Conservation (phyloP, 1,140 invertebrate genomes). For the Drosophila burlai region DNA sequence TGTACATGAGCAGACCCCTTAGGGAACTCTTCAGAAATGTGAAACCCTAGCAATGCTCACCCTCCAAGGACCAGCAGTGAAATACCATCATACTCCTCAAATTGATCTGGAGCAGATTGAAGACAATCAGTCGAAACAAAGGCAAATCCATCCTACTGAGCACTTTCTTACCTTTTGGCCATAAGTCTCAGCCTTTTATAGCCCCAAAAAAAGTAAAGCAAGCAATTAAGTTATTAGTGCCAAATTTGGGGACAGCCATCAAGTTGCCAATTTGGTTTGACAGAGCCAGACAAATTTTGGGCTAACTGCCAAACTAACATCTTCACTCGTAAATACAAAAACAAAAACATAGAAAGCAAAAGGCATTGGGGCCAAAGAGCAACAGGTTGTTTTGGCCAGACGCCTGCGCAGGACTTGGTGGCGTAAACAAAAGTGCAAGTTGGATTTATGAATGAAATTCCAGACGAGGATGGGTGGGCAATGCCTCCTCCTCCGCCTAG, state of each 20-base stretch:
- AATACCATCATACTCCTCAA: slow-evolving; percentile 61
- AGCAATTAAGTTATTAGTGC: slow-evolving; percentile 56
- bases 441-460: slow-evolving; percentile 74
- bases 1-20: not conserved
- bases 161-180: slow-evolving; percentile 8
- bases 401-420: slow-evolving; percentile 59
- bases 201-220: not conserved
- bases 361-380: slow-evolving; percentile 11
- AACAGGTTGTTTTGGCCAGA: slow-evolving; percentile 13
- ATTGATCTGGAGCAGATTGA: slow-evolving; percentile 66
- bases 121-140: slow-evolving; percentile 63
- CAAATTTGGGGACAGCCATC: slow-evolving; percentile 53
- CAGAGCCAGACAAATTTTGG: slow-evolving; percentile 29
- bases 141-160: slow-evolving; percentile 39
- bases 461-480: slow-evolving; percentile 2
- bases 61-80: slow-evolving; percentile 65
- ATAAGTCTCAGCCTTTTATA: slow-evolving; percentile 50
- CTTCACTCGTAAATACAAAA: not conserved
- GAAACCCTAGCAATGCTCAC: slow-evolving; percentile 15
- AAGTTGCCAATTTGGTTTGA: slow-evolving; percentile 39
- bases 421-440: slow-evolving; percentile 68
- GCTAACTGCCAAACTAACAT: not conserved
- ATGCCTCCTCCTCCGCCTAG: not conserved
- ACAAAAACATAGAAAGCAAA: not conserved
- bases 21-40: not conserved